Evolutionary conservation across 1,140 invertebrate genomes (phyloP).

Genomic region (Drosophila tani): DNA sequence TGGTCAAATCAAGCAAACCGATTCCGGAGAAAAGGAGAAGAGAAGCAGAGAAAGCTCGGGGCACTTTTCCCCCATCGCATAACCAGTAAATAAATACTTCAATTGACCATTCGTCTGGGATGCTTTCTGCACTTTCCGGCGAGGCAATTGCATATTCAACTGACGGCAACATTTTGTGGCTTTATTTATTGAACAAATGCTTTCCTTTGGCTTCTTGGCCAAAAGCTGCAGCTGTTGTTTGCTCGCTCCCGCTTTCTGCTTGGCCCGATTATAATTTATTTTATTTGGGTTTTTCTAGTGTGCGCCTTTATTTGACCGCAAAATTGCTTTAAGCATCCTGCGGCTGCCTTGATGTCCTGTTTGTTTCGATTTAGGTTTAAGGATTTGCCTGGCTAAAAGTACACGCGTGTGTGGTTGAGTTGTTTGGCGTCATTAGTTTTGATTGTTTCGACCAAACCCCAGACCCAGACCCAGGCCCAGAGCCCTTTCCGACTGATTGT

Average conservation of each 20-base stretch:
- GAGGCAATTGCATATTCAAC: constrained; percentile 30
- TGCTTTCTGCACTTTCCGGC: constrained; percentile 31
- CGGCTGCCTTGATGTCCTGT: constrained; percentile 28
- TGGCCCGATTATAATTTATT: constrained; percentile 20
- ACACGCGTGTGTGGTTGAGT: neutral
- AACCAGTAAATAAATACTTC: constrained; percentile 36
- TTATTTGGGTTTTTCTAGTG: constrained; percentile 14
- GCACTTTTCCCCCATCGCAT: constrained; percentile 2
- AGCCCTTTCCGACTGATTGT: constrained; percentile 17
- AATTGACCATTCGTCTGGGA: constrained; percentile 26
- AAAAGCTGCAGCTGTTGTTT: constrained; percentile 28
- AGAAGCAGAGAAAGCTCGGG: neutral
- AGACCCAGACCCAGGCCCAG: neutral
- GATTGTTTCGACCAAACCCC: constrained; percentile 16
- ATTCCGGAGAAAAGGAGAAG: constrained; percentile 6
- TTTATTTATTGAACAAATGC: constrained; percentile 59
- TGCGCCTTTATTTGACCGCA: constrained; percentile 34
- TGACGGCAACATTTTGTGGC: constrained; percentile 34
- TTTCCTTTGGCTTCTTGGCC: constrained; percentile 31
- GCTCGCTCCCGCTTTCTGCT: constrained; percentile 5
- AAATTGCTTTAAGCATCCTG: constrained; percentile 21
- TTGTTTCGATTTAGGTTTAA: constrained; percentile 23
- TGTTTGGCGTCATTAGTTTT: constrained; percentile 32
- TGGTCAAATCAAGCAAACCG: constrained; percentile 13
- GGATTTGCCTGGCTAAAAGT: constrained; percentile 27